Conservation (phyloP, 2,888 invertebrate species). For the Dryobota labecula region DNA sequence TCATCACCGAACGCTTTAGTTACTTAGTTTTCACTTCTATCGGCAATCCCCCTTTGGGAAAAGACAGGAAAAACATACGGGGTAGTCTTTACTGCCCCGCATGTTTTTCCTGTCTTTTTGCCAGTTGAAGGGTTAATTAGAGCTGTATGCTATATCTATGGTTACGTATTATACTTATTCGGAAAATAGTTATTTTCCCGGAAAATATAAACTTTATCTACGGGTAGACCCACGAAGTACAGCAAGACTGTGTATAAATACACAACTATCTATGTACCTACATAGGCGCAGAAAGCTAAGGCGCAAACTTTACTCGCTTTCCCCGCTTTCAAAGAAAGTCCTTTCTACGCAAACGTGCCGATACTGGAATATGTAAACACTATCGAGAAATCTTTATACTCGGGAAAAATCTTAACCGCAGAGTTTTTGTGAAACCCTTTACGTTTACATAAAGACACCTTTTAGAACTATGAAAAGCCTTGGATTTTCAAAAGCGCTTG, state of each 20-base stretch:
- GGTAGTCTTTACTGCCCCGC: too few relatives aligned
- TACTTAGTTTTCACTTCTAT: too few relatives aligned
- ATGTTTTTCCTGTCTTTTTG: neutral
- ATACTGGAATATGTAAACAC: slow-evolving; percentile 52
- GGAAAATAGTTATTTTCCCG: neutral
- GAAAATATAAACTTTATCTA: neutral
- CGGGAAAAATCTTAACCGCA: neutral
- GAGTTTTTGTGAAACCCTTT: neutral
- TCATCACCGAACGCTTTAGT: too few relatives aligned
- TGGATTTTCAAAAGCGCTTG: neutral
- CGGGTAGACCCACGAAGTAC: neutral
- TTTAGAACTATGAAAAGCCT: neutral
- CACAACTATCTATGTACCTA: slow-evolving; percentile 5
- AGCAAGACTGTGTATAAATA: slow-evolving; percentile 1
- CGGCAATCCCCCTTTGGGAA: too few relatives aligned
- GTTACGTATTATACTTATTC: neutral
- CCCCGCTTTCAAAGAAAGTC: slow-evolving; percentile 51
- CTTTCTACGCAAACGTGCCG: slow-evolving; percentile 44
- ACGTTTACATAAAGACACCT: neutral
- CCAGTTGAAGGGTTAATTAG: neutral
- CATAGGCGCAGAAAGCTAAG: slow-evolving; percentile 22
- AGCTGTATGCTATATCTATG: neutral
- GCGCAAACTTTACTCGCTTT: slow-evolving; percentile 35
- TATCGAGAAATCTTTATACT: slow-evolving; percentile 43
- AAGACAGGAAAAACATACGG: too few relatives aligned